Percentiles rank a stretch among this genome's conserved stretches.
Evolutionary conservation across 1,140 invertebrate genomes (phyloP).

Genomic region (Lepidurus arcticus): DNA sequence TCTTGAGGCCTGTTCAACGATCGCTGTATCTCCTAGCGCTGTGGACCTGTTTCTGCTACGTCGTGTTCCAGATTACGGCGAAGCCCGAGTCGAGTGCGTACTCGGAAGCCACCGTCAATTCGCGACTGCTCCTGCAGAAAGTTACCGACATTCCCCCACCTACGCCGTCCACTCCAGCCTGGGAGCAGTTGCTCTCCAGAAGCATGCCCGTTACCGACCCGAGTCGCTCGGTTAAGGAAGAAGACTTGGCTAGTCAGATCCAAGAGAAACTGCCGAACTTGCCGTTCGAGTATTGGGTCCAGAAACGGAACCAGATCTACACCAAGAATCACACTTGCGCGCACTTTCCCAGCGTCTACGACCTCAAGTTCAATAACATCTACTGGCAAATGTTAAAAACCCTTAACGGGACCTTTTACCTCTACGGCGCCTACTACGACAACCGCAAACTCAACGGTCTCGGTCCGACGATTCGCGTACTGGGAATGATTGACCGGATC

Average conservation of each 20-base stretch:
- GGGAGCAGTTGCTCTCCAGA: conserved; percentile 68
- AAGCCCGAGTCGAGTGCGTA: conserved; percentile 23
- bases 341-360: conserved; percentile 74
- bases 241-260: conserved; percentile 28
- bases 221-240: conserved; percentile 1
- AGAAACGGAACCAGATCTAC: conserved; percentile 62
- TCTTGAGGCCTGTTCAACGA: conserved; percentile 29
- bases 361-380: conserved; percentile 81
- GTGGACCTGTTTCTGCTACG: conserved; percentile 44
- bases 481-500: conserved; percentile 84
- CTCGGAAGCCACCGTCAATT: conserved; percentile 37
- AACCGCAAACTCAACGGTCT: conserved; percentile 65
- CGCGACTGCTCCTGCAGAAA: conserved; percentile 43
- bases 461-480: conserved; percentile 73
- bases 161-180: conserved; percentile 53
- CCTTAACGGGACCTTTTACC: conserved; percentile 75
- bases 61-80: conserved; percentile 40
- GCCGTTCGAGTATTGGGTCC: conserved; percentile 75
- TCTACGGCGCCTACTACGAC: conserved; percentile 86
- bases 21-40: conserved; percentile 39
- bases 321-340: conserved; percentile 69
- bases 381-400: conserved; percentile 64
- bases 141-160: conserved; percentile 37
- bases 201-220: conserved; percentile 51
- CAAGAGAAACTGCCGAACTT: conserved; percentile 59